Evolutionary conservation across 2,113 vertebrate species (phyloP), one percentile per base, ranked within the genome.

Genomic region (Muntiacus reevesi): DNA sequence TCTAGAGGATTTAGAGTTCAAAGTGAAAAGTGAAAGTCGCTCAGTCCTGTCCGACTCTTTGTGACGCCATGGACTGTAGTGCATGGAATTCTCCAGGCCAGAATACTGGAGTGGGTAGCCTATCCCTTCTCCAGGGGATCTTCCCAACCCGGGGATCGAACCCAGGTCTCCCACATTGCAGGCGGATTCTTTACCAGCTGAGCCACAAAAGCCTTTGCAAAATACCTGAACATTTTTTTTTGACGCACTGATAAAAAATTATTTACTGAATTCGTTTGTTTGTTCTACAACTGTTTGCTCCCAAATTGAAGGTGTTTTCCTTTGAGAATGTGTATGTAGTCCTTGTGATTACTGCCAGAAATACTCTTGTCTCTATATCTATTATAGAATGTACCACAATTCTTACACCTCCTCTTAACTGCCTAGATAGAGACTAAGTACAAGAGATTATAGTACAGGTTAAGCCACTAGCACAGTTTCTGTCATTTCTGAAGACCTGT

Each of bases 241-340:
- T 28, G 67, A 36, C 87, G 81, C 17, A 50, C 33, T 97, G 19
- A 71, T 94, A 93, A 10, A 92, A 95, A 40, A 50, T 50, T 86
- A 88, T 98, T 74, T 74, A 23, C 40, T 93, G 25, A 95, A 60
- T 71, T 59, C 14, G 88, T 89, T 95, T 50, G 15, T 96, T 96
- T 17, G 87, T 60, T 85, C 89, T 97, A 40, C 50, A 97, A 50
- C 10, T 95, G 87, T 97, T 98, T 96, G 57, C 59, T 82, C 94
- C 78, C 92, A 94, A 78, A 95, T 15, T 76, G 94, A 85, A 95
- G 14, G 64, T 60, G 54, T 87, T 89, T 89, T 50, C 25, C 19
- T 5, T 5, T 78, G 55, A 67, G 7, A 33, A 30, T 62, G 2
- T 89, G 14, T 45, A 17, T 78, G 40, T 27, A 21, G 52, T 50